Evolutionary conservation across 2,113 vertebrate genomes (phyloP).

Genomic region (Trematomus loennbergii): DNA sequence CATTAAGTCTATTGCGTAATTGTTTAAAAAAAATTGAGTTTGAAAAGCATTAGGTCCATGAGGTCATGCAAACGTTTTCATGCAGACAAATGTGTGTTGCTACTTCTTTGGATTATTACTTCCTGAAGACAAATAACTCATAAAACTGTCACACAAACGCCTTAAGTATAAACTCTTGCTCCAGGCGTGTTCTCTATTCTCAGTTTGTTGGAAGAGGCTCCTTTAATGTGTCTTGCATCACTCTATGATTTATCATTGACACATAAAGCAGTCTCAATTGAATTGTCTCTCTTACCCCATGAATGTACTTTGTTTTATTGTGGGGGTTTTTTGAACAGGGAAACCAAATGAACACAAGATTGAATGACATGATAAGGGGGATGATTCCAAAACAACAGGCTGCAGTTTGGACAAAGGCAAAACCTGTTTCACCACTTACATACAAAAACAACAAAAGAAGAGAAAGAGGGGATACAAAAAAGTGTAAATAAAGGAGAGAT

Average conservation of each 20-base stretch:
- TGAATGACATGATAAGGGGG: neutral
- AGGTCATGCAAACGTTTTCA: no score
- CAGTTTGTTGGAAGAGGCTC: neutral
- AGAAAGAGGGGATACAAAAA: neutral
- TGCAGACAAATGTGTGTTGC: no score
- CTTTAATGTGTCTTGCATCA: neutral
- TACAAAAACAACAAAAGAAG: neutral
- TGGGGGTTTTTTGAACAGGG: neutral
- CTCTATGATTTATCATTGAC: neutral
- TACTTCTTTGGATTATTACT: neutral
- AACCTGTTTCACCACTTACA: conserved; percentile 8
- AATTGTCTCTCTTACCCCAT: neutral
- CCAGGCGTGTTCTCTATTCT: conserved; percentile 3
- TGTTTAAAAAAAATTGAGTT: no score
- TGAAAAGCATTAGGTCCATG: no score
- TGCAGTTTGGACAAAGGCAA: neutral
- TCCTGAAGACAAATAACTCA: neutral
- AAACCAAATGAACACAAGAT: conserved; percentile 3
- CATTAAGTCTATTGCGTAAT: no score
- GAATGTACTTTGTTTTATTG: no score
- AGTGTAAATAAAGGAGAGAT: no score
- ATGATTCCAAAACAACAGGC: neutral
- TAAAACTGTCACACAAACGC: neutral
- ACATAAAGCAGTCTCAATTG: neutral
- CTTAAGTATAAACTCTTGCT: neutral